Evolutionary conservation across 2,113 vertebrate genomes (phyloP), one percentile per base, ranked within the genome.

Genomic region (Megaleporinus macrocephalus): DNA sequence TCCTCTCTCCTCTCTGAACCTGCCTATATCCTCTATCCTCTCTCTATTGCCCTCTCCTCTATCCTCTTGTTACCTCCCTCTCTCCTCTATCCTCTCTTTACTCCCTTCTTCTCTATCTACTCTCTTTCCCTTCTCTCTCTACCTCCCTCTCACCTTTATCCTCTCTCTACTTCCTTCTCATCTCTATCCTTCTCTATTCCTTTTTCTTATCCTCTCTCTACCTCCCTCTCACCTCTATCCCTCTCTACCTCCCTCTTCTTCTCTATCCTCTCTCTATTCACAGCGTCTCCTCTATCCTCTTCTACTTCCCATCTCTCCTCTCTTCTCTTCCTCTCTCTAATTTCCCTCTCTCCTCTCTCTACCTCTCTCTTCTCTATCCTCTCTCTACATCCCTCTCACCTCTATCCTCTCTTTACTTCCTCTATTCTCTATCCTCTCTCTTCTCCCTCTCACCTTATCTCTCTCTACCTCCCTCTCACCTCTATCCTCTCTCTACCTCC

Each of bases 141-240:
- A 30, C 41, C 72, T 26, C 41, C 18, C 81, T 44, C 16, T 27
- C 20, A 33, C 29, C 20, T 16, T 24, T 61, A 24, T 57, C 14
- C 82, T 81, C 80, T 82, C 57, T 20, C 66, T 61, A 74, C 27
- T 3, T 68, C 78, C 24, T 51, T 70, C 30, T 51, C 33, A n/a
- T 26, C 30, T 18, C 73, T 10, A 1, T 10, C 9, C 10, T 5
- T 75, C 30, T 51, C 33, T 55, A 3, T 63, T 57, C 30, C 24
- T 73, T 49, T 13, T 15, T 51, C 2, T 55, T 51, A 13, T 24
- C 61, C 4, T 10, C 5, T 44, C 9, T 44, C 41, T 44, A 3
- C 7, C 36, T 36, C 36, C 36, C 5, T 44, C 41, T 44, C 41
- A 9, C 41, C 10, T 44, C 41, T 44, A 11, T 44, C 69, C 10